Evolutionary conservation across 2,113 vertebrate species (phyloP).

Genomic region (Pteruthius melanotis): DNA sequence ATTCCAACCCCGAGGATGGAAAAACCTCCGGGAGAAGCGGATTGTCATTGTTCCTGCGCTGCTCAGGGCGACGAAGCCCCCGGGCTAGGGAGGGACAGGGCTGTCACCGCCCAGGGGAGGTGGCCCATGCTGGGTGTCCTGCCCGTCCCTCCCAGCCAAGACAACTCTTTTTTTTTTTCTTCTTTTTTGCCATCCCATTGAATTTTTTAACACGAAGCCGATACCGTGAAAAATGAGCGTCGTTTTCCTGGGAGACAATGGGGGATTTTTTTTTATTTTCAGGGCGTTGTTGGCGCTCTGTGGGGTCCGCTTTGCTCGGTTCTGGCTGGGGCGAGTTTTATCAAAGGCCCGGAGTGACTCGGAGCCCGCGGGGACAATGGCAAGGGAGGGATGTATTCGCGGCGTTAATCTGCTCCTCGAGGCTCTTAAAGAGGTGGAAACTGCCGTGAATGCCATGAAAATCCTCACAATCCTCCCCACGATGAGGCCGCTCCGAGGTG

Average conservation of each 20-base stretch:
- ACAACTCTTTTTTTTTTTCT: not conserved
- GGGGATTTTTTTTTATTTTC: not conserved
- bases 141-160: not conserved
- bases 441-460: not conserved
- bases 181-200: not conserved
- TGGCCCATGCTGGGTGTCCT: not conserved
- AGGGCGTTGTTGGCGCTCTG: not conserved
- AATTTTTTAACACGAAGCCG: not conserved
- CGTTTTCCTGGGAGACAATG: not conserved
- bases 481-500: not conserved
- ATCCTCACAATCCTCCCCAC: constrained; percentile 4
- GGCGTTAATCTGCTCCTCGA: not conserved
- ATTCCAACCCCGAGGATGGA: not conserved
- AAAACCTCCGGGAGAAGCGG: not conserved
- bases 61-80: not conserved
- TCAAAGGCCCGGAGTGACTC: not conserved
- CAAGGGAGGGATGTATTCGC: not conserved
- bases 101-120: not conserved
- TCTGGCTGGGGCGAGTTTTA: not conserved
- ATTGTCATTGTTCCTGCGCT: fast-evolving
- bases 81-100: not conserved
- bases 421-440: not conserved
- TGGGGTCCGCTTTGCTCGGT: not conserved
- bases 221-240: not conserved
- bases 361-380: not conserved